Percentiles rank a stretch among this genome's conserved stretches.
phyloP scores from a whole-genome alignment of 2,113 vertebrate genomes.

The Labeo rohita region DNA sequence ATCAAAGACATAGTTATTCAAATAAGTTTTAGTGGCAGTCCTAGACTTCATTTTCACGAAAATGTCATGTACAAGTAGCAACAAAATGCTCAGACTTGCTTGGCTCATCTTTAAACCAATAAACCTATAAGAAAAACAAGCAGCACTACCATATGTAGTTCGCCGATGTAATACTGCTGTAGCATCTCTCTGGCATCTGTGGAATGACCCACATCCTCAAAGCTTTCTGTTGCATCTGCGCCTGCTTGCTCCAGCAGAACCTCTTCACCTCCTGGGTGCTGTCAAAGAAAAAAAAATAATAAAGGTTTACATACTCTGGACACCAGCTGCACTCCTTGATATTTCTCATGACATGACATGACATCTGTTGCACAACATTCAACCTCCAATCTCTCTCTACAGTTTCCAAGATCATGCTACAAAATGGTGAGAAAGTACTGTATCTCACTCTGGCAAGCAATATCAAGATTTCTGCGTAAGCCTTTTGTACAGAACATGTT shows the following conservation, averaged over 20 bases:
- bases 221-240: conserved; percentile 89
- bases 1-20: neutral
- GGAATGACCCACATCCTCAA: conserved; percentile 96
- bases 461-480: neutral
- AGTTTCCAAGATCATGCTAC: neutral
- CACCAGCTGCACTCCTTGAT: neutral
- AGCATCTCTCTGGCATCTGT: conserved; percentile 93
- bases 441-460: neutral
- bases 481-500: neutral
- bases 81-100: neutral
- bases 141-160: conserved; percentile 85
- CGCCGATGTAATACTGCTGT: conserved; percentile 87
- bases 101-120: neutral
- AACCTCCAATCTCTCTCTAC: neutral
- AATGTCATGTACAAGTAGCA: neutral
- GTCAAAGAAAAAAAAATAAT: conserved; percentile 53
- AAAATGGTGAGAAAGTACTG: neutral
- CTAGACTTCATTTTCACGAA: neutral
- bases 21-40: neutral
- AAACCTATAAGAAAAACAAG: neutral
- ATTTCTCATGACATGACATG: neutral
- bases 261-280: conserved; percentile 97
- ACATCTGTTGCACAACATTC: neutral
- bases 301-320: neutral
- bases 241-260: conserved; percentile 92